phyloP scores from a whole-genome alignment of 2,888 invertebrate species.

The Bruchidius siliquastri region DNA sequence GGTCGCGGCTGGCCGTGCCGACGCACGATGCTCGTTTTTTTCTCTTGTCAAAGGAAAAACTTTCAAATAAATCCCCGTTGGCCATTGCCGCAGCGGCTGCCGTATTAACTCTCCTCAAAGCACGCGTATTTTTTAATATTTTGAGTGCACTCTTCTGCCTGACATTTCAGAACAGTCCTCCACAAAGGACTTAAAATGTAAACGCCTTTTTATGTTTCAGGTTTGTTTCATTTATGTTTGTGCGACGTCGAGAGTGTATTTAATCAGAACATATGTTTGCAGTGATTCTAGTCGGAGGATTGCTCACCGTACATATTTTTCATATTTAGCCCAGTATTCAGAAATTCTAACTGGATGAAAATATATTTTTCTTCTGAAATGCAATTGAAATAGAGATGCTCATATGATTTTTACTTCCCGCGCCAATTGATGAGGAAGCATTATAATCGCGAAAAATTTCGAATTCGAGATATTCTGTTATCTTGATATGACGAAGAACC shows the following conservation, averaged over 20 bases:
- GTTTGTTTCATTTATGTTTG: background rate
- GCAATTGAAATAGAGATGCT: too few relatives aligned
- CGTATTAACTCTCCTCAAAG: background rate
- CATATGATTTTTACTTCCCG: too few relatives aligned
- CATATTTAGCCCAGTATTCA: too few relatives aligned
- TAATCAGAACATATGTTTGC: background rate
- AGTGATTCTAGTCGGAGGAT: too few relatives aligned
- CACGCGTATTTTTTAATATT: background rate
- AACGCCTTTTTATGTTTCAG: background rate
- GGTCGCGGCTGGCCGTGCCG: background rate
- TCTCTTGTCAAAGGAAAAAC: background rate
- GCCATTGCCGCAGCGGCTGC: background rate
- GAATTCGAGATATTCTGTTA: too few relatives aligned
- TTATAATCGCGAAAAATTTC: too few relatives aligned
- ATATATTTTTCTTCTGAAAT: too few relatives aligned
- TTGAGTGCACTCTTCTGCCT: background rate
- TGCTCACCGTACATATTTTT: too few relatives aligned
- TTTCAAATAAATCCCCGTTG: background rate
- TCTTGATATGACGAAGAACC: too few relatives aligned
- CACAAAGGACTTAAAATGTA: background rate
- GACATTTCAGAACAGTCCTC: background rate
- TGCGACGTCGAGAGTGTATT: background rate
- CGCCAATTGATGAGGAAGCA: too few relatives aligned
- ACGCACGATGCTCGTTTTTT: background rate
- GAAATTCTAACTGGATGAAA: too few relatives aligned